Conservation (phyloP, 2,113 vertebrate species). For the Thamnaconus septentrionalis region DNA sequence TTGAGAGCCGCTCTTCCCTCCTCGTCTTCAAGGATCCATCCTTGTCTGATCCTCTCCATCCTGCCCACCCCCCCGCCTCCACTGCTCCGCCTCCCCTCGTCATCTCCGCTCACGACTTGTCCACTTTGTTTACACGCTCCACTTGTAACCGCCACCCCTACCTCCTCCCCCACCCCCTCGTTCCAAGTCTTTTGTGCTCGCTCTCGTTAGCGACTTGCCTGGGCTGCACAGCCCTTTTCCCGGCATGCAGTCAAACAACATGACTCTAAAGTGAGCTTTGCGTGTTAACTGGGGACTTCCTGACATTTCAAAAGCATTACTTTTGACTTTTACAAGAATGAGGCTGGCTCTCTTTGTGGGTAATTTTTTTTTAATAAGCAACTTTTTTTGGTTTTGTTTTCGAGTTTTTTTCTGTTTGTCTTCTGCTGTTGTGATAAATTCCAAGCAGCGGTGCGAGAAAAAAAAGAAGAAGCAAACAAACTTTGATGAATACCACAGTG, state of each 20-base stretch:
- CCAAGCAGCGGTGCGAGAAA: background rate
- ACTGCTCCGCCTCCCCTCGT: conserved; percentile 35
- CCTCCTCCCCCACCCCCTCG: background rate
- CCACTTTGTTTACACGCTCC: conserved; percentile 37
- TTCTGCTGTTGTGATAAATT: conserved; percentile 13
- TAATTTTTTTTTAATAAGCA: background rate
- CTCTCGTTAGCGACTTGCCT: conserved; percentile 9
- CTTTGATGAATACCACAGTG: conserved; percentile 8
- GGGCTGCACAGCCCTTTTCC: conserved; percentile 6
- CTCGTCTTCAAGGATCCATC: conserved; percentile 41
- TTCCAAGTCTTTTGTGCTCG: conserved; percentile 3
- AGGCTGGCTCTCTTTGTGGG: background rate
- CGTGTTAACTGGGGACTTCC: background rate
- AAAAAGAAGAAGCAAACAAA: background rate
- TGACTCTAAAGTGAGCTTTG: conserved; percentile 18
- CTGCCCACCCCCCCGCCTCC: conserved; percentile 36
- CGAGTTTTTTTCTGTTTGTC: too few relatives aligned
- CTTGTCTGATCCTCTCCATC: conserved; percentile 50
- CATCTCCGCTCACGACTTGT: conserved; percentile 28
- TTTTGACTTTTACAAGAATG: conserved; percentile 1
- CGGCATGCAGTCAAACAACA: conserved; percentile 15
- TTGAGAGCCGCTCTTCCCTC: conserved; percentile 30
- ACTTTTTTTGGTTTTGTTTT: conserved; percentile 1
- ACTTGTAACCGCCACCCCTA: conserved; percentile 2
- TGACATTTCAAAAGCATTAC: conserved; percentile 35